These are phyloP conservation scores for Tipula helvola DNA, from an alignment of 2,888 invertebrate species.

Conservation along the genomic window DNA sequence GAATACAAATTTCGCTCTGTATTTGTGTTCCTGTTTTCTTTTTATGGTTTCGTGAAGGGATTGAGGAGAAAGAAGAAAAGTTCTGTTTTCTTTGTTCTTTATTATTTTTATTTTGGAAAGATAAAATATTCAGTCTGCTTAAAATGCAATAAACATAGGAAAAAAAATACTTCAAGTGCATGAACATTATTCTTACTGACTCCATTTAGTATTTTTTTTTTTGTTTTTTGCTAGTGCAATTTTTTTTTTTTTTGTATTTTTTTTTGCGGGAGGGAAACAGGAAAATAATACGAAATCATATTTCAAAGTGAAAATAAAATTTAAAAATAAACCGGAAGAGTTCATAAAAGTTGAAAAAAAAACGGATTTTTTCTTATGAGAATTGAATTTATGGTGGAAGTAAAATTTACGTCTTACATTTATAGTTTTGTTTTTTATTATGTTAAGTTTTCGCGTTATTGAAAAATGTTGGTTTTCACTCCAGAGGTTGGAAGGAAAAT, in stretches of 20 bases:
- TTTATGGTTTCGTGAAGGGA: neutral
- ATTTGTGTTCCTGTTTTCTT: neutral
- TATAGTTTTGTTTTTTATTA: neutral
- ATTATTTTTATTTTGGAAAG: neutral
- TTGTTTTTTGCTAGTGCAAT: neutral
- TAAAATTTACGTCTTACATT: neutral
- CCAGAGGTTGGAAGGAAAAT: neutral
- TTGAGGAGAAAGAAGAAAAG: neutral
- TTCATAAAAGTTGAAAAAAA: neutral
- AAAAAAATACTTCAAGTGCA: neutral
- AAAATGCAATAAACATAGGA: neutral
- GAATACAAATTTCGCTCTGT: neutral
- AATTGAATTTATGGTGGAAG: neutral
- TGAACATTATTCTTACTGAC: neutral
- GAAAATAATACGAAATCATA: neutral
- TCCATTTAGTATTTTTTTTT: neutral
- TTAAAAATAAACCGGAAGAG: neutral
- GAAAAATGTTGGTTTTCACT: neutral
- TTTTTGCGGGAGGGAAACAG: neutral
- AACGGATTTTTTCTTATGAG: neutral
- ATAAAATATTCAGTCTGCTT: neutral
- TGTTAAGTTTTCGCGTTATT: neutral
- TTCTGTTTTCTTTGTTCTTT: neutral
- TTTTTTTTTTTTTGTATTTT: neutral
- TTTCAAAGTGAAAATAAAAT: neutral